Evolutionary conservation across 2,888 invertebrate species (phyloP), one percentile per base, ranked within the genome.

Genomic region (Torymus aiolomorphi): DNA sequence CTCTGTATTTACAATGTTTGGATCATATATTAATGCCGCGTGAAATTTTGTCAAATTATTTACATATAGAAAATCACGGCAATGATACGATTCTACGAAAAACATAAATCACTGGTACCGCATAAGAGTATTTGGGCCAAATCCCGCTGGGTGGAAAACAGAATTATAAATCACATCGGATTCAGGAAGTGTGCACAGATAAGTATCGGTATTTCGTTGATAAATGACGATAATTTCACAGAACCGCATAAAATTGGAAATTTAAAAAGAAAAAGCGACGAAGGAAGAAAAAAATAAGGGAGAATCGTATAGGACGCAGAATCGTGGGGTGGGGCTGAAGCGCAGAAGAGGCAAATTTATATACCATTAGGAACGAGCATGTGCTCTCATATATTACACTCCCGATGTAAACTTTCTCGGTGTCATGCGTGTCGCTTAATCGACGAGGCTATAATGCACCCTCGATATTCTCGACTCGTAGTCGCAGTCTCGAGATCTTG

Each of bases 341-440:
- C 42, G 42, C 42, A 42, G 42, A 8, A 42, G 42, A 42, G 54
- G 63, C 73, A 78, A 73, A 75, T 74, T 76, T 69, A 76, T 54
- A 61, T 18, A 16, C 56, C 71, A 67, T 76, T 77, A 71, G 52
- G 56, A 61, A 42, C 56, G 54, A 70, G 51, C 65, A 54, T 62
- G 69, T 65, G 54, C 65, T 16, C 63, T 42, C 59, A 31, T 71
- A 82, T 24, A 66, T 57, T 66, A 81, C 73, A 65, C 18, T 13
- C 18, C n/a, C 70, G 80, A 70, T 74, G 76, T 78, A 73, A 74
- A 80, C 79, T 83, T 42, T 74, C 65, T 61, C 42, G 49, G 78
- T 66, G 66, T 79, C 76, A 77, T 81, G 80, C 80, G 82, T 82
- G 82, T 70, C 79, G 82, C 78, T 83, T 83, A 83, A 82, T 84